A percentile compares a stretch with the other conserved stretches of the same genome.
phyloP scores from a whole-genome alignment of 2,797 vertebrate genomes.

The Phataginus tricuspis region DNA sequence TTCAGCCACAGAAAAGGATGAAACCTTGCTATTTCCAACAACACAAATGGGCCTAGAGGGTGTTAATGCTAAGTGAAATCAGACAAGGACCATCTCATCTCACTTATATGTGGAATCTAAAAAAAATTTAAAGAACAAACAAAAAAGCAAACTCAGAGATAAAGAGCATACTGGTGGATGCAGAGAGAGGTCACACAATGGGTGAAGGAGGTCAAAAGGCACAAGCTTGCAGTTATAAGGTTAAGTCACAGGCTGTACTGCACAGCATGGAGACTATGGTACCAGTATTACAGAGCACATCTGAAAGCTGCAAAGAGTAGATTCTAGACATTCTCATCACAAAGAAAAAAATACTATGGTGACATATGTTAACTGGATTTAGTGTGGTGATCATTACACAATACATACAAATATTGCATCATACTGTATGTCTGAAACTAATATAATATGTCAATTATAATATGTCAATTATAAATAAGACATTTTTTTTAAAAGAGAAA shows the following conservation, averaged over 20 bases:
- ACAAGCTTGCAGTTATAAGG: background rate
- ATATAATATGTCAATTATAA: background rate
- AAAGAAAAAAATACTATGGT: background rate
- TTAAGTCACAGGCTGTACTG: background rate
- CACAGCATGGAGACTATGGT: background rate
- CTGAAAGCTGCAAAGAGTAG: background rate
- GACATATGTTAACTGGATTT: background rate
- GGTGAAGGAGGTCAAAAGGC: background rate
- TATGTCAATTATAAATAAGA: background rate
- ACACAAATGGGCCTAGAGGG: background rate
- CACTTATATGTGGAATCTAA: background rate
- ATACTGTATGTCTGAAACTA: background rate
- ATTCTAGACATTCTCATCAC: background rate
- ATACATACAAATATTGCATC: background rate
- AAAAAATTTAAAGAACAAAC: background rate
- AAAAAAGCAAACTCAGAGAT: background rate
- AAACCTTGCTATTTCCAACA: background rate
- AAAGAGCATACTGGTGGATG: background rate
- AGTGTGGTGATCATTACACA: background rate
- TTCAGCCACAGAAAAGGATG: background rate
- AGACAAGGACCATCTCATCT: background rate
- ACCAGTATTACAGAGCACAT: background rate
- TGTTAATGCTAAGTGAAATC: background rate
- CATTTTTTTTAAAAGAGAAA: background rate
- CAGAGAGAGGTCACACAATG: background rate